A percentile compares a stretch with the other conserved stretches of the same genome.
These are phyloP conservation scores for Callospermophilus lateralis DNA, from an alignment of 2,113 vertebrate genomes.

Conservation along the genomic window DNA sequence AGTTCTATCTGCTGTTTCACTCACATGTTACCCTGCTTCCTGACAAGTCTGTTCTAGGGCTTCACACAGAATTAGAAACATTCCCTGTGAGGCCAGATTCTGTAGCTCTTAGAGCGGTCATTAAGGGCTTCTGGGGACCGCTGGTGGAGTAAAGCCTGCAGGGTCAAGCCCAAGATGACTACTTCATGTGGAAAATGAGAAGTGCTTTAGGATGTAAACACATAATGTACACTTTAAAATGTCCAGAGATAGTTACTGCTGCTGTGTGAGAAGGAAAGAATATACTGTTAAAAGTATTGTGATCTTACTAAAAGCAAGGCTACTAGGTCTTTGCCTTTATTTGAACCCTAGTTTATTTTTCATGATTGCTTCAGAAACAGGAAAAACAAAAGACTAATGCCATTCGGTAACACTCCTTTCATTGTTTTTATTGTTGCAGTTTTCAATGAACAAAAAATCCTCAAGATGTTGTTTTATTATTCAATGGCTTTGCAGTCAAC, in stretches of 20 bases:
- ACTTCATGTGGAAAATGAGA: conserved; percentile 69
- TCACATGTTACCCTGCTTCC: neutral
- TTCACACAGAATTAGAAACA: neutral
- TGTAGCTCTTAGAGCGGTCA: conserved; percentile 49
- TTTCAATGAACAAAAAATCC: conserved; percentile 34
- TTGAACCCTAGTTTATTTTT: conserved; percentile 55
- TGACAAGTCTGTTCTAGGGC: neutral
- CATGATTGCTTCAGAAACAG: neutral
- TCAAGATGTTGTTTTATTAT: conserved; percentile 25
- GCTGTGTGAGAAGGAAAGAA: conserved; percentile 32
- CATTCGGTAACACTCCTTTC: neutral
- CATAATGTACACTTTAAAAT: conserved; percentile 57
- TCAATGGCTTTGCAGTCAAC: neutral
- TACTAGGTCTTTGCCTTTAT: neutral
- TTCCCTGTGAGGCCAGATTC: neutral
- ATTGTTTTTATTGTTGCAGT: neutral
- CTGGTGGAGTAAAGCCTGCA: conserved; percentile 14
- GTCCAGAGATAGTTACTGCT: conserved; percentile 58
- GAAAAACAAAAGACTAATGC: neutral
- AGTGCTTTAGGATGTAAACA: conserved; percentile 64
- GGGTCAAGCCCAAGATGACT: conserved; percentile 57
- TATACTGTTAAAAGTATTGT: neutral
- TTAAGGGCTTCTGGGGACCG: conserved; percentile 32
- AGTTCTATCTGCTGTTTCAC: neutral
- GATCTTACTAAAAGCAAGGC: conserved; percentile 39